Percentiles rank a stretch among this genome's conserved stretches.
Conservation (phyloP, 2,797 vertebrate genomes). For the Pangasius larnaudii region DNA sequence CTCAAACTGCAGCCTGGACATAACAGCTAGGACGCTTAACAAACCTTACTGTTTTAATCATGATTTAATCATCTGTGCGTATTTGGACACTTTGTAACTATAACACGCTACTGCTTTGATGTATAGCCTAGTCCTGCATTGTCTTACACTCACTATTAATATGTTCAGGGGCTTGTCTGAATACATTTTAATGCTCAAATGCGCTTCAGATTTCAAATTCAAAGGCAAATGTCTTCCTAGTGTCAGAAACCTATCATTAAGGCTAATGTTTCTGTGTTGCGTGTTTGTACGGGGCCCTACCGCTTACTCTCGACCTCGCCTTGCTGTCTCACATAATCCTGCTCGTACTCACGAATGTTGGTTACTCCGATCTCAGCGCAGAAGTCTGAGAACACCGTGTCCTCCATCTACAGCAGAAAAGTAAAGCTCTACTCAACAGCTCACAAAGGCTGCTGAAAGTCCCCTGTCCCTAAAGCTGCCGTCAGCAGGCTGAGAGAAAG, state of each 20-base stretch:
- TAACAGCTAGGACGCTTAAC: not conserved
- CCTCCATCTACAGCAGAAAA: conserved; percentile 81
- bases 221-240: not conserved
- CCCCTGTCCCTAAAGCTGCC: not conserved
- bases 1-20: conserved; percentile 88
- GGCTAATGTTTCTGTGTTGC: not conserved
- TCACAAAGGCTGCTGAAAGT: not conserved
- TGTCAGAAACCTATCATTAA: not conserved
- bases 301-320: conserved; percentile 87
- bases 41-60: not conserved
- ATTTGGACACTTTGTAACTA: not conserved
- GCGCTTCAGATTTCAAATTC: not conserved
- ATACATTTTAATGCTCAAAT: not conserved
- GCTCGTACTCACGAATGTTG: conserved; percentile 91
- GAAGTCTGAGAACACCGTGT: conserved; percentile 87
- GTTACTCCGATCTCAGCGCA: conserved; percentile 87
- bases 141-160: not conserved
- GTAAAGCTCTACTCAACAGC: not conserved
- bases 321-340: conserved; percentile 81
- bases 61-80: not conserved
- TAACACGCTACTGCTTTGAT: no score
- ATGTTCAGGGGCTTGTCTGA: not conserved
- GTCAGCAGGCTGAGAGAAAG: not conserved
- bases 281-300: conserved; percentile 65
- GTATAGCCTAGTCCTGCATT: not conserved